Conservation (phyloP, 2,797 vertebrate species). For the Sebastes hubbsi region DNA sequence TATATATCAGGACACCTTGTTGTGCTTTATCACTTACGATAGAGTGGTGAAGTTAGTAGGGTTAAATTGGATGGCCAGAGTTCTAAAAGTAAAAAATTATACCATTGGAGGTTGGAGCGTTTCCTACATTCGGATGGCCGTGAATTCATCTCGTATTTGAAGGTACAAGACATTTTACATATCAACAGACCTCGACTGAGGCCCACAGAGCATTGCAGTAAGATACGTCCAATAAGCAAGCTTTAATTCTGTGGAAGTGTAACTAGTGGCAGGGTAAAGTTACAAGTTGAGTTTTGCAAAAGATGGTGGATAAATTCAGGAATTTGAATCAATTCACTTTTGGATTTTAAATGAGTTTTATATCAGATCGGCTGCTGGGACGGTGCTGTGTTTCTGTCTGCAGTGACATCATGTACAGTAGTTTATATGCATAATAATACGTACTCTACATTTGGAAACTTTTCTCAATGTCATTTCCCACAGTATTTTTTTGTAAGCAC, state of each 20-base stretch:
- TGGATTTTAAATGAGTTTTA: neutral
- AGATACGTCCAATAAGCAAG: neutral
- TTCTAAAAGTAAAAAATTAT: conserved; percentile 20
- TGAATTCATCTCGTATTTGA: neutral
- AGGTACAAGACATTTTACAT: neutral
- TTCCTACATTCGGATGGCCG: neutral
- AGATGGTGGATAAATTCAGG: neutral
- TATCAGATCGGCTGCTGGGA: neutral
- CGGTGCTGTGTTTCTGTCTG: neutral
- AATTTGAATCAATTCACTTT: neutral
- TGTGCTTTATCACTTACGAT: conserved; percentile 28
- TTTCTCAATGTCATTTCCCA: no score
- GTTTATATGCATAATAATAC: no score
- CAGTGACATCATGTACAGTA: neutral
- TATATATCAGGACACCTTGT: conserved; percentile 3
- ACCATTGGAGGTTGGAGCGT: conserved; percentile 6
- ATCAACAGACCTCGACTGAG: neutral
- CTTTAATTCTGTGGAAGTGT: neutral
- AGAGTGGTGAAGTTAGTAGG: conserved; percentile 1
- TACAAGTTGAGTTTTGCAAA: neutral
- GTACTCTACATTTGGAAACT: no score
- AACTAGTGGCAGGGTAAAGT: neutral
- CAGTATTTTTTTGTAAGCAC: no score
- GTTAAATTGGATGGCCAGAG: neutral
- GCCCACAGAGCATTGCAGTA: neutral